phyloP scores from a whole-genome alignment of 1,140 invertebrate genomes.

The Bombus huntii region DNA sequence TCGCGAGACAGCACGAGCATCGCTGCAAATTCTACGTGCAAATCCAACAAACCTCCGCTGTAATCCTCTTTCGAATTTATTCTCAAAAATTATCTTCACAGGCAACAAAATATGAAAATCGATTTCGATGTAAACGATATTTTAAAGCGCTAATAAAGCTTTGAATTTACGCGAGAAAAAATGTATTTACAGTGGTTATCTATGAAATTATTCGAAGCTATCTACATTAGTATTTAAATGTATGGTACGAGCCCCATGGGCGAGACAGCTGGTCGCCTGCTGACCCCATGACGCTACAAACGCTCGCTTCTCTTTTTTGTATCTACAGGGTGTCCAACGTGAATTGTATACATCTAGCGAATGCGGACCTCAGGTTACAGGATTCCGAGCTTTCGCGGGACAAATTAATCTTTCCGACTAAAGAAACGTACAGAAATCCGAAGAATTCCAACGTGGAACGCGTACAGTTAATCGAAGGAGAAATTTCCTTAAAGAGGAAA shows the following conservation, averaged over 20 bases:
- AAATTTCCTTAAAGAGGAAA: no score
- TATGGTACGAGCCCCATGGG: conserved; percentile 58
- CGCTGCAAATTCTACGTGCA: background rate
- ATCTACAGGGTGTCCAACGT: conserved; percentile 50
- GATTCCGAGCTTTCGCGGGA: background rate
- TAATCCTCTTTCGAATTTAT: background rate
- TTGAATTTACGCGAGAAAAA: no score
- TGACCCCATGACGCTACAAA: conserved; percentile 69
- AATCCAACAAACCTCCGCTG: background rate
- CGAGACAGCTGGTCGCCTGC: conserved; percentile 75
- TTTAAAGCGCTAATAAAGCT: no score
- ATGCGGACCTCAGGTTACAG: background rate
- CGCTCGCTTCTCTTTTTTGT: conserved; percentile 35
- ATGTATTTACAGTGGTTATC: no score
- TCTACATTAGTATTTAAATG: background rate
- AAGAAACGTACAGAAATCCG: background rate
- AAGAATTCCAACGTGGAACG: no score
- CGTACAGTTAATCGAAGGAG: background rate
- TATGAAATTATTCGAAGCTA: background rate
- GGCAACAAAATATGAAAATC: no score
- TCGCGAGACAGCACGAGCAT: conserved; percentile 14
- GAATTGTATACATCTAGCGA: background rate
- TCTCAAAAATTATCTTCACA: no score
- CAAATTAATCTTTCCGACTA: background rate
- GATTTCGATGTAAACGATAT: no score